phyloP scores from a whole-genome alignment of 2,113 vertebrate species.

The Miniopterus natalensis region DNA sequence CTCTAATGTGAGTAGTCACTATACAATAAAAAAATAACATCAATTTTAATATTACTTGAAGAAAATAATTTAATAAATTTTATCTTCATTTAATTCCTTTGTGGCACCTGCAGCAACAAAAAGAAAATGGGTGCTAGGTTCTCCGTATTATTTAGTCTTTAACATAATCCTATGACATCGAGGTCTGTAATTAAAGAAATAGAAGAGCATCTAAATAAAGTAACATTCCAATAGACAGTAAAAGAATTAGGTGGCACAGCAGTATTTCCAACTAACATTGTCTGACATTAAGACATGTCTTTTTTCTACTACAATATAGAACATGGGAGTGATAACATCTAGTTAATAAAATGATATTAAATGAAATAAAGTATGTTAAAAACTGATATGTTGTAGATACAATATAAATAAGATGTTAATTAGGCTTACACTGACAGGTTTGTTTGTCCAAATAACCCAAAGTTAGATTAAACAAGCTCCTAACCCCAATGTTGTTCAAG shows the following conservation, averaged over 20 bases:
- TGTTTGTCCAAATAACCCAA: not conserved
- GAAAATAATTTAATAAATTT: not conserved
- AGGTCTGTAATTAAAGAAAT: not conserved
- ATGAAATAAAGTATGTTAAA: not conserved
- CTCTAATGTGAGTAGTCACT: not conserved
- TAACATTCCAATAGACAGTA: not conserved
- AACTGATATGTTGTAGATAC: not conserved
- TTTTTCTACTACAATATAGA: not conserved
- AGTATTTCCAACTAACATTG: not conserved
- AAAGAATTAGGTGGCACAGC: not conserved
- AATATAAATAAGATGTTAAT: not conserved
- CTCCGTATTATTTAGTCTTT: not conserved
- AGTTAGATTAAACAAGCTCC: not conserved
- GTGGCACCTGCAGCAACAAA: not conserved
- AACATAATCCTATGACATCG: not conserved
- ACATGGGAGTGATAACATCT: not conserved
- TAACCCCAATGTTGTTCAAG: not conserved
- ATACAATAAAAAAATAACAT: not conserved
- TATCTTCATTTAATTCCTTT: not conserved
- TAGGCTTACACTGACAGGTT: not conserved
- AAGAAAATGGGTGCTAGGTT: not conserved
- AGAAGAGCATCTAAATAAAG: not conserved
- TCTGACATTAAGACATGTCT: not conserved
- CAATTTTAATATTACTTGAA: not conserved
- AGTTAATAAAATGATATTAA: not conserved